Base-by-base conservation (phyloP, 1,140 invertebrate genomes). In the Mamestra configurata region DNA sequence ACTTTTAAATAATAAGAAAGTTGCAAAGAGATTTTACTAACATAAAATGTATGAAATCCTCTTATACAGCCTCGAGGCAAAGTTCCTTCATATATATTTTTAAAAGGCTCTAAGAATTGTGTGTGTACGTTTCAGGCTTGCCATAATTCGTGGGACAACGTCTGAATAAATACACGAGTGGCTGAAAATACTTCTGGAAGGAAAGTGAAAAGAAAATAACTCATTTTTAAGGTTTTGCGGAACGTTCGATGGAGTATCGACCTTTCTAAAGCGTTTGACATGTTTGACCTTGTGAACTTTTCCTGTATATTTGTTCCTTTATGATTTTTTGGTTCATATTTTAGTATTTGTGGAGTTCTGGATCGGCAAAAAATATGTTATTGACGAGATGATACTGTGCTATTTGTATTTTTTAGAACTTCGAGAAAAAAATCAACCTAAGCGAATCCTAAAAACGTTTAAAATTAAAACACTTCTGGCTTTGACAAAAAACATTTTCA, bases 1-100 rank as follows among this genome's bases (percentile, higher is more conserved):
- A 22, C 35, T 13, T 64, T 66, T 22, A 66, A 18, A 40, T 66
- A 22, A 40, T 66, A 20, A 40, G 31, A 66, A 66, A 40, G 61
- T 66, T 43, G 35, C 18, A 15, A 5, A 66, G 35, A 40, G 35
- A 66, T 66, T 66, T 66, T 20, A 40, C 35, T 10, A 10, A 2
- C 31, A 37, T 64, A 37, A 64, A 64, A 64, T 64, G 59, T 66
- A 66, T 40, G 61, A 66, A 35, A 59, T 57, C 27, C 59, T 40
- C 18, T 40, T 20, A 57, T 0, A 59, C 11, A 66, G 35, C 61
- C 10, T 40, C 8, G 18, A 66, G 61, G 8, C 35, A 66, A 66
- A 15, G 53, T 24, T 31, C 8, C 35, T 20, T 4, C 61, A 66
- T 66, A 15, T 31, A 22, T 31, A 24, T 40, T 40, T 66, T 64